Base-by-base conservation (phyloP, 2,888 invertebrate species). In the Thecocarcelia acutangulata region DNA sequence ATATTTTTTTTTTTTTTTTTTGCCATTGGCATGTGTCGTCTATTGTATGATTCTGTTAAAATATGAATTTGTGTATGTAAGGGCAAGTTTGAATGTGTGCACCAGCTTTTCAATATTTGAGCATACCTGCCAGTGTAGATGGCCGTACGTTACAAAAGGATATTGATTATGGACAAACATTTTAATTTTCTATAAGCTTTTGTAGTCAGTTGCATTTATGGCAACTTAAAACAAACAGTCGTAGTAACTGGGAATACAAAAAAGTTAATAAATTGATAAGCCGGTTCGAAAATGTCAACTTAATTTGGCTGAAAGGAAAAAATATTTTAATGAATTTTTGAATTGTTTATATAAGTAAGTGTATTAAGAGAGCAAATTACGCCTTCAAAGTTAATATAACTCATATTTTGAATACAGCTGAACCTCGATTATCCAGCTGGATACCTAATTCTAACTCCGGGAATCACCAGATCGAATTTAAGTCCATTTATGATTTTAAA, bases 131-230 rank as follows among this genome's bases (percentile, higher is more conserved):
- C 37, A 56, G 64, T 58, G 17, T 42, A 73, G 73, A 73, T 69
- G 68, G 68, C 56, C 17, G 28, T 61, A 21, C 40, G 21, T 24
- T 68, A 69, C 77, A 77, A 73, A 73, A 66, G 78, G 58, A 77
- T 74, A 82, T 81, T 82, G 81, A 78, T 78, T 82, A 74, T 78
- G 78, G 73, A 24, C 50, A 69, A 77, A 78, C 56, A 66, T 74
- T 77, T 74, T 64, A 78, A 77, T 70, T 78, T 78, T 82, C 78
- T 70, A 77, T 77, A 78, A 82, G 77, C 81, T 78, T 82, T 82
- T 82, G 81, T 82, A 82, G 64, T 82, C 81, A 77, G 58, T 58
- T 77, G 81, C 81, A 81, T 42, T 56, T 44, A 42, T 46, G 46
- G 15, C 46, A 64, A 58, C 24, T 19, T 48, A 66, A 74, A 58